Evolutionary conservation across 1,140 invertebrate genomes (phyloP).

Genomic region (Cataglyphis hispanica): DNA sequence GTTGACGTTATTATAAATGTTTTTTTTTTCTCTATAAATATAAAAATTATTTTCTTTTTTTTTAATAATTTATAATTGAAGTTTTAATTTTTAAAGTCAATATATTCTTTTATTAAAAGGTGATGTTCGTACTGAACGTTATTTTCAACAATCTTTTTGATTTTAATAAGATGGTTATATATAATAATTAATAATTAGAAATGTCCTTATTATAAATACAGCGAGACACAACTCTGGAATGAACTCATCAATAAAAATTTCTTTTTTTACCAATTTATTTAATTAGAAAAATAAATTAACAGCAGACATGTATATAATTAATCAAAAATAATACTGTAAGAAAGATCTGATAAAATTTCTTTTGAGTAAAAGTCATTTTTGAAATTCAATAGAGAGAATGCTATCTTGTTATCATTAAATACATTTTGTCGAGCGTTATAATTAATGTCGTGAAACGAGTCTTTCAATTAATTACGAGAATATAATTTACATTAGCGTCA

Average conservation of each 20-base stretch:
- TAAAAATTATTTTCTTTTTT: too few species aligned
- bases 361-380: not conserved
- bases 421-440: conserved; percentile 5
- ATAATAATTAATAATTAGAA: too few species aligned
- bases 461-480: conserved; percentile 19
- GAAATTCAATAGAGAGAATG: not conserved
- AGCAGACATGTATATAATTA: not conserved
- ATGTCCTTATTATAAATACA: conserved; percentile 2
- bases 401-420: not conserved
- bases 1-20: too few species aligned
- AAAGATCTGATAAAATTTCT: not conserved
- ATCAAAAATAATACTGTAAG: not conserved
- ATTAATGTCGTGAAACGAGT: not conserved
- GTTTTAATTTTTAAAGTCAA: too few species aligned
- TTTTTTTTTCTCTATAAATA: too few species aligned
- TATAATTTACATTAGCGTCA: conserved; percentile 28
- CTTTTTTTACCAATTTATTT: not conserved
- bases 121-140: conserved; percentile 23
- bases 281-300: not conserved
- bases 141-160: conserved; percentile 10
- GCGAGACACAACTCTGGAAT: not conserved
- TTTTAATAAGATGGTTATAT: not conserved
- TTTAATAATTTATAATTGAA: too few species aligned
- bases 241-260: not conserved
- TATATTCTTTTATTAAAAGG: too few species aligned